phyloP scores from a whole-genome alignment of 2,797 vertebrate genomes.

The Sciaenops ocellatus region DNA sequence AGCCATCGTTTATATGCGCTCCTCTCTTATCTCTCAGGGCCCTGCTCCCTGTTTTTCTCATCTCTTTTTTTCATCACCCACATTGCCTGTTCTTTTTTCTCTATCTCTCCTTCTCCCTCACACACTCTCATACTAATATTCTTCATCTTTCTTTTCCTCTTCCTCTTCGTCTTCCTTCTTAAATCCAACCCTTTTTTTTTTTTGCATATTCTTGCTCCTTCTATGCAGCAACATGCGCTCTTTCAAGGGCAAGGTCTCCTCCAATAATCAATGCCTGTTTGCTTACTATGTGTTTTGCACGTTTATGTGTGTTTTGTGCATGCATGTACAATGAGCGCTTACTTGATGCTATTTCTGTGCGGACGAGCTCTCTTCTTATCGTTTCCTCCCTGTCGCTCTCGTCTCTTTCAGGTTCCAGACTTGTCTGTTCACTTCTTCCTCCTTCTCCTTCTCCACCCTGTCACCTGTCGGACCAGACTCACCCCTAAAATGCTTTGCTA shows the following conservation, averaged over 20 bases:
- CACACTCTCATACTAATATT: conserved; percentile 2
- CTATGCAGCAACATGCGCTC: not conserved
- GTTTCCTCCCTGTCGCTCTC: conserved; percentile 36
- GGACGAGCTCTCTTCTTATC: conserved; percentile 37
- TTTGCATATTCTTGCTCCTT: conserved; percentile 18
- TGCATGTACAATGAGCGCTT: not conserved
- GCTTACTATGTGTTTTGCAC: conserved; percentile 13
- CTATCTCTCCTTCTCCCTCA: conserved; percentile 6
- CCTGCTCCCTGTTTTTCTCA: conserved; percentile 38
- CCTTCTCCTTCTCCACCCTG: conserved; percentile 2
- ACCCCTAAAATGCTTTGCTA: conserved; percentile 95
- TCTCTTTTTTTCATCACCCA: conserved; percentile 47
- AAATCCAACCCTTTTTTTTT: not conserved
- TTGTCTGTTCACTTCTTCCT: conserved; percentile 6
- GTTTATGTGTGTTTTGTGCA: not conserved
- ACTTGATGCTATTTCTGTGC: not conserved
- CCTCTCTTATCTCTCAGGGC: conserved; percentile 67
- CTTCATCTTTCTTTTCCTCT: not conserved
- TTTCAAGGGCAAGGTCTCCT: conserved; percentile 39
- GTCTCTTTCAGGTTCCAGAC: conserved; percentile 60
- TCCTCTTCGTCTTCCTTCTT: not conserved
- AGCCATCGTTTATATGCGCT: conserved; percentile 67
- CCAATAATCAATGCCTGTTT: conserved; percentile 40
- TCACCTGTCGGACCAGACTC: conserved; percentile 22
- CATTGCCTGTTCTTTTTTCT: conserved; percentile 14